Conservation (phyloP, 64 coral and sea anemone genomes). For the Montipora foliosa region DNA sequence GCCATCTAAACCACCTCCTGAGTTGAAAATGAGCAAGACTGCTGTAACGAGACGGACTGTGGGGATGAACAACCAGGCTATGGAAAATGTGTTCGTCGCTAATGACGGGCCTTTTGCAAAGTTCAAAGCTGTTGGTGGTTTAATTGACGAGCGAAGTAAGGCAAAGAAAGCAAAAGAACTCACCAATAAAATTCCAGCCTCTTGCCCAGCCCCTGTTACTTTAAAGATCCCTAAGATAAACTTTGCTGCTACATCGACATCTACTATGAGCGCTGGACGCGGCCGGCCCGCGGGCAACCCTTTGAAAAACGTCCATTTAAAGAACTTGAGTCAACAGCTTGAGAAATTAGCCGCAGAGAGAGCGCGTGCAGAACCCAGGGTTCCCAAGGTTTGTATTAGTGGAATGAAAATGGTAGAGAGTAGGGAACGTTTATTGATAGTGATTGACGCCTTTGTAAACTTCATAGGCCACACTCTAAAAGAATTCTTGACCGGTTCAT, state of each 20-base stretch:
- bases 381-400: slow-evolving; percentile 79
- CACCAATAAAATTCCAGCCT: slow-evolving; percentile 59
- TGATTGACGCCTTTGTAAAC: too few relatives aligned
- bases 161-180: slow-evolving; percentile 64
- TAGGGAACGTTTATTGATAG: neutral
- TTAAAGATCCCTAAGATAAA: slow-evolving; percentile 98
- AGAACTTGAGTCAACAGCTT: slow-evolving; percentile 83
- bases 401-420: neutral
- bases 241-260: slow-evolving; percentile 98
- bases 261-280: slow-evolving; percentile 87
- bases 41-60: slow-evolving; percentile 86
- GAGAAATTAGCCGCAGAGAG: slow-evolving; percentile 78
- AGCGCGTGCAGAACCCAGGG: slow-evolving; percentile 55
- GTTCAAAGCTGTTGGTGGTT: slow-evolving; percentile 65
- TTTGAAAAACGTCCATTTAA: slow-evolving; percentile 83
- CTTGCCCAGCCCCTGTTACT: slow-evolving; percentile 16
- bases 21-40: slow-evolving; percentile 87
- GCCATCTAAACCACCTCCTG: slow-evolving; percentile 81
- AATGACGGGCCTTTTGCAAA: slow-evolving; percentile 82
- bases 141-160: slow-evolving; percentile 66
- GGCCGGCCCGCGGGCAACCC: slow-evolving; percentile 73
- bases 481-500: too few relatives aligned
- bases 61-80: slow-evolving; percentile 89
- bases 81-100: slow-evolving; percentile 89
- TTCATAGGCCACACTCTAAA: too few relatives aligned